Evolutionary conservation across 2,113 vertebrate species (phyloP), one percentile per base, ranked within the genome.

Genomic region (Diadophis punctatus): DNA sequence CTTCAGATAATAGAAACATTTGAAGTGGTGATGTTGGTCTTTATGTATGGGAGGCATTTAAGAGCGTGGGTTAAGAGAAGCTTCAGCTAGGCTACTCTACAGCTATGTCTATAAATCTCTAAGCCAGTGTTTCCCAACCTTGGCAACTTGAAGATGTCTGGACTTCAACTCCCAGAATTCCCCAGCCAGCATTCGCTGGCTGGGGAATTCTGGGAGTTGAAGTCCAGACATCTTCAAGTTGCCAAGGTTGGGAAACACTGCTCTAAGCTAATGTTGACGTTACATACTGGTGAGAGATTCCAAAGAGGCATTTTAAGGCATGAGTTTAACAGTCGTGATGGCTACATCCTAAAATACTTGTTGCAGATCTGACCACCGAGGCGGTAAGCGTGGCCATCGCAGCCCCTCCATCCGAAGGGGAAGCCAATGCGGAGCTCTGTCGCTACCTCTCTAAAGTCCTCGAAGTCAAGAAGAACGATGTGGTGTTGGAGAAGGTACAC

Each of bases 351-450:
- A 4, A 23, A 86, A 12, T 94, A 0, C 91, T 92, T 90, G 4
- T 96, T 97, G 0, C 23, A 99, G 99, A 98, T 52, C 95, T 99
- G 94, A 98, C 98, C 0, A 11, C 96, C 0, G 98, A 98, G 87
- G 98, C 98, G 0, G 98, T 99, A 14, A 97, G 97, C 7, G 97
- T 99, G 5, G 97, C 99, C 46, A 97, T 99, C 8, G 98, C 99
- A 39, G 99, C 99, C 0, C 98, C 99, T 9, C 98, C 99, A 0
- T 97, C 98, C 0, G 99, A 99, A 87, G 99, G 99, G 52, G 99
- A 99, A 95, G 99, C 99, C 3, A 99, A 99, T 1, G 93, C 98
- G 0, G 99, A 99, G 94, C 98, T 99, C 14, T 96, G 99, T 60
- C 97, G 98, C 0, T 99, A 98, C 93, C 98, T 99, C 34, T 98